These are phyloP conservation scores for Sycophila texana DNA, from an alignment of 2,888 invertebrate species.

Conservation along the genomic window DNA sequence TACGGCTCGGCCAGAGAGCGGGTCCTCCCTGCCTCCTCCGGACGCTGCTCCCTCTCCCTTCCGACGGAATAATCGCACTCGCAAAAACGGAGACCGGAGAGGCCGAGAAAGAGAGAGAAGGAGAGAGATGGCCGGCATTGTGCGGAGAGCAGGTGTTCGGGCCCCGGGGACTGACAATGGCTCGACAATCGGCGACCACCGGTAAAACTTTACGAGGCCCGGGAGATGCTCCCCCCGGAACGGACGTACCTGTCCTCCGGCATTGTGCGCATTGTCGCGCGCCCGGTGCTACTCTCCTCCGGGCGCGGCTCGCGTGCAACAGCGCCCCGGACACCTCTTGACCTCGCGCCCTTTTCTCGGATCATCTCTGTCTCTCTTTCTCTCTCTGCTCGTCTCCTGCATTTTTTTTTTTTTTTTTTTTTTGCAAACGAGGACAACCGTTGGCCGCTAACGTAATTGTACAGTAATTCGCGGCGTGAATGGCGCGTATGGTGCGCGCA, in stretches of 20 bases:
- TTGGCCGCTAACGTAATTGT: not conserved
- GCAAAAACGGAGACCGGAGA: not conserved
- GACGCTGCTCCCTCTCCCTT: not conserved
- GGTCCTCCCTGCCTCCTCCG: not conserved
- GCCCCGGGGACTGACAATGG: not conserved
- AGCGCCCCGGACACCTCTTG: conserved; percentile 25
- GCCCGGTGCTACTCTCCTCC: not conserved
- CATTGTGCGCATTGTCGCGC: conserved; percentile 30
- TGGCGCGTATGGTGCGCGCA: not conserved
- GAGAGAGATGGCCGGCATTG: conserved; percentile 8
- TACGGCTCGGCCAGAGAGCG: not conserved
- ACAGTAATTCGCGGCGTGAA: not conserved
- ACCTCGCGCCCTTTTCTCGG: conserved; percentile 31
- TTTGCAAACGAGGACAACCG: not conserved
- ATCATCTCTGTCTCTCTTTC: not conserved
- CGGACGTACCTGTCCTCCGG: conserved; percentile 40
- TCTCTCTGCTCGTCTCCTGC: not conserved
- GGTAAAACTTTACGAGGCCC: conserved; percentile 45
- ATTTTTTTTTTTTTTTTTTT: not conserved
- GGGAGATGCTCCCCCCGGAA: not conserved
- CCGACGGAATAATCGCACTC: not conserved
- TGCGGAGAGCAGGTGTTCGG: conserved; percentile 44
- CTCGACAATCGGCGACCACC: conserved; percentile 42
- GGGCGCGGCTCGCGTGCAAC: not conserved
- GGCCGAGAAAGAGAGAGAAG: not conserved